Evolutionary conservation across 2,797 vertebrate species (phyloP).

Genomic region (Mormyrops boulengeri): DNA sequence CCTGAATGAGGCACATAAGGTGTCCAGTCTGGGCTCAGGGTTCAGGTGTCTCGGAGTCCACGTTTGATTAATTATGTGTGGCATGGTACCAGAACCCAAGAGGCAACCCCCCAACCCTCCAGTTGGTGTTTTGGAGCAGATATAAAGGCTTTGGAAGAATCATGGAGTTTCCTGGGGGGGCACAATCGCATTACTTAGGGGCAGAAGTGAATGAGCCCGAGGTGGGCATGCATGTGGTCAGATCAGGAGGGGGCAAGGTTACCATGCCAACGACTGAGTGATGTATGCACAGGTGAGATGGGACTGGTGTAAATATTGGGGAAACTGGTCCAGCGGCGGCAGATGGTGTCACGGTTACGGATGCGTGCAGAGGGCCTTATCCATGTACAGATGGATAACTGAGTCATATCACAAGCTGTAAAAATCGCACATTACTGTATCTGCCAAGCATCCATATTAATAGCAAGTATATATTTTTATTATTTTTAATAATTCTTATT

Average conservation of each 20-base stretch:
- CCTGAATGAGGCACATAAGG: neutral
- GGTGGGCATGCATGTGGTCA: neutral
- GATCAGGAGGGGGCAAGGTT: neutral
- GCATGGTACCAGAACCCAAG: neutral
- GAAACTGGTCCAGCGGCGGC: neutral
- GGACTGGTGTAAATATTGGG: neutral
- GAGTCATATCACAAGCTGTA: neutral
- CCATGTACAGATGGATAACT: neutral
- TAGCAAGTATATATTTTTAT: neutral
- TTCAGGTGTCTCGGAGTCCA: neutral
- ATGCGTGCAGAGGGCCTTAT: neutral
- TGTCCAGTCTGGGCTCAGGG: neutral
- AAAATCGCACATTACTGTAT: neutral
- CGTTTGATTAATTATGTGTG: neutral
- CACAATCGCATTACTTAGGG: neutral
- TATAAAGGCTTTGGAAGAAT: neutral
- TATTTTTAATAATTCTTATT: neutral
- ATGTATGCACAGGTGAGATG: neutral
- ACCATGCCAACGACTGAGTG: neutral
- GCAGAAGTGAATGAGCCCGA: neutral
- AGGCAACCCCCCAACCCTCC: neutral
- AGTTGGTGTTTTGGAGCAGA: neutral
- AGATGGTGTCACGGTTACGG: neutral
- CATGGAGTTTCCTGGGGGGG: neutral
- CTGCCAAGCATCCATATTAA: neutral